A percentile compares a stretch with the other conserved stretches of the same genome.
Conservation (phyloP, 2,113 vertebrate species). For the Caloenas nicobarica region DNA sequence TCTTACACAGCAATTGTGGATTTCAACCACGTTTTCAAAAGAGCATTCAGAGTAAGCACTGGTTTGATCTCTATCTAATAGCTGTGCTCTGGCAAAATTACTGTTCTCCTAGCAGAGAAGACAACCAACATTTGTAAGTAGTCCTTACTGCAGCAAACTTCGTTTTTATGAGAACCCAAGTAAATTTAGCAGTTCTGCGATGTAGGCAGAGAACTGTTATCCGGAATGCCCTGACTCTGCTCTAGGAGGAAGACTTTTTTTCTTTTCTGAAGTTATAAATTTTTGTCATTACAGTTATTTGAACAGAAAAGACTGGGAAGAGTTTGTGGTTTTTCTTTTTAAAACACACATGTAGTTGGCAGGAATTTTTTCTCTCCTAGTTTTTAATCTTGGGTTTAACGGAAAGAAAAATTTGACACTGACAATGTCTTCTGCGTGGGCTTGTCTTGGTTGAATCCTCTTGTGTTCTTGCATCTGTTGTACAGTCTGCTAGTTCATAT, state of each 20-base stretch:
- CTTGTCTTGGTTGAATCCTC: constrained; percentile 13
- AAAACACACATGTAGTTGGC: neutral
- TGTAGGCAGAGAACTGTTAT: neutral
- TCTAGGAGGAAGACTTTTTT: neutral
- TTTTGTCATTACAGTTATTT: neutral
- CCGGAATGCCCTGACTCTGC: neutral
- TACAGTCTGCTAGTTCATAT: constrained; percentile 6
- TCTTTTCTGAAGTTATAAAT: neutral
- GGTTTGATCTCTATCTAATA: neutral
- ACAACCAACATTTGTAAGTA: neutral
- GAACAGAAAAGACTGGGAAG: neutral
- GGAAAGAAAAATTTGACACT: neutral
- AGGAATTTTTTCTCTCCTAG: neutral
- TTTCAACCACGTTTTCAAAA: neutral
- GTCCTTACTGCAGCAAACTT: neutral
- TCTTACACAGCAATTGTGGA: neutral
- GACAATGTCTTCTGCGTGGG: neutral
- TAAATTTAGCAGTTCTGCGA: neutral
- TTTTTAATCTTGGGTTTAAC: neutral
- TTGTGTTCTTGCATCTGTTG: constrained; percentile 32
- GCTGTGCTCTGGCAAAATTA: neutral
- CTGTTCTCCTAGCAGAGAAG: neutral
- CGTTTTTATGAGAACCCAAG: neutral
- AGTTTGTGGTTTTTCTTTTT: neutral
- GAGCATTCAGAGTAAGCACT: neutral